Percentiles rank a stretch among this genome's conserved stretches.
phyloP scores from a whole-genome alignment of 2,113 vertebrate genomes.

The human (Homo sapiens) region DNA sequence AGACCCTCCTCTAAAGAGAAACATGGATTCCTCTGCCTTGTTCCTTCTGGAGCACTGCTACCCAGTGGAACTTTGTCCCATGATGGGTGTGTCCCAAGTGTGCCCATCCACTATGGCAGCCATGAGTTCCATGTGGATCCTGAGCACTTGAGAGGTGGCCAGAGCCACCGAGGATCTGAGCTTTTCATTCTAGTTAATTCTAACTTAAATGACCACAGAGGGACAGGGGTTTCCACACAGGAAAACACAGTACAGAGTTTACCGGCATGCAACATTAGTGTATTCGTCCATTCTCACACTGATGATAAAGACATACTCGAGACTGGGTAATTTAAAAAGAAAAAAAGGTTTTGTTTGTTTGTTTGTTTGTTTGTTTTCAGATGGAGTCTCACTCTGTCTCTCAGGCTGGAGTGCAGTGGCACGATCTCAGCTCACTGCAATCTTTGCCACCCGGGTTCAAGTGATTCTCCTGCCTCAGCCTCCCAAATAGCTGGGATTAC shows the following conservation, averaged over 20 bases:
- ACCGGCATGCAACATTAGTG: accelerated
- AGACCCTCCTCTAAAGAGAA: too few species aligned
- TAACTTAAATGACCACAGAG: too few species aligned
- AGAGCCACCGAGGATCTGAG: accelerated
- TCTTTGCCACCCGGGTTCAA: too few species aligned
- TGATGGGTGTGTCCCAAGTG: accelerated
- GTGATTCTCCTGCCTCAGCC: too few species aligned
- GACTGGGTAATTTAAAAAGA: neutral
- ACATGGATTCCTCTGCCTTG: accelerated
- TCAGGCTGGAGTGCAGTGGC: too few species aligned
- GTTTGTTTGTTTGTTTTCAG: too few species aligned
- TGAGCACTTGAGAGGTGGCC: neutral
- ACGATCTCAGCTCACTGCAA: too few species aligned
- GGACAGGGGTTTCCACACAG: neutral
- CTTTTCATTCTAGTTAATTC: neutral
- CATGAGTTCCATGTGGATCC: accelerated
- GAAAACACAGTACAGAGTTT: neutral
- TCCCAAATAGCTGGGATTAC: too few species aligned
- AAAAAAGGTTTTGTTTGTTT: neutral
- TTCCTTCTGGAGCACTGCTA: accelerated
- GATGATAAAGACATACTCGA: neutral
- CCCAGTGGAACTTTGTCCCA: accelerated
- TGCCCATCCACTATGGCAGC: accelerated
- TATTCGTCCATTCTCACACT: neutral
- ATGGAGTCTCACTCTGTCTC: too few species aligned